Percentiles rank a stretch among this genome's conserved stretches.
Evolutionary conservation across 2,888 invertebrate genomes (phyloP).

Genomic region (Liodrosophila aerea): DNA sequence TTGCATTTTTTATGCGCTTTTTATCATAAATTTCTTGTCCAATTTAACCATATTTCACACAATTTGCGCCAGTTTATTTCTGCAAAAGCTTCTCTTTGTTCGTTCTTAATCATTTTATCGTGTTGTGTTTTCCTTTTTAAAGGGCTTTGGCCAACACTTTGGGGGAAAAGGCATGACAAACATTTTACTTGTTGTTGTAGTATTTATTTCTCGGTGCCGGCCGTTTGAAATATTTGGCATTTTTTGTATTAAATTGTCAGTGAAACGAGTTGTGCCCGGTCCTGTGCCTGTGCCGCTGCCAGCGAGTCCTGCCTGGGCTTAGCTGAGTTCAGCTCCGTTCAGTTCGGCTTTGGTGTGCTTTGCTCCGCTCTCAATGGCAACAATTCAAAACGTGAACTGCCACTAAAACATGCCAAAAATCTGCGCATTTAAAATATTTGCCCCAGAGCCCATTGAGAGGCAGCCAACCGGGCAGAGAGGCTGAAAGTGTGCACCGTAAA

Average conservation of each 20-base stretch:
- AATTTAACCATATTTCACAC: too few species aligned
- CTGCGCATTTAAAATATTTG: slow-evolving; percentile 76
- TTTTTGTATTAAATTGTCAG: slow-evolving; percentile 76
- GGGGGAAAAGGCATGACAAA: too few species aligned
- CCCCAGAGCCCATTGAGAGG: slow-evolving; percentile 73
- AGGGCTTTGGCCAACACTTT: slow-evolving; percentile 42
- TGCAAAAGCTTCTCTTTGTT: too few species aligned
- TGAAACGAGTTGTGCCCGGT: slow-evolving; percentile 63
- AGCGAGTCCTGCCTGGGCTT: too few species aligned
- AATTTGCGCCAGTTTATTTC: too few species aligned
- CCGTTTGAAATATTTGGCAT: slow-evolving; percentile 67
- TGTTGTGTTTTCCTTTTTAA: slow-evolving; percentile 8
- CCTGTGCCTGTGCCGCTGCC: too few species aligned
- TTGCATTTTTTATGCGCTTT: too few species aligned
- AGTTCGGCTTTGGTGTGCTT: too few species aligned
- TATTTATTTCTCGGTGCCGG: slow-evolving; percentile 36
- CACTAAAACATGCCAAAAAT: slow-evolving; percentile 78
- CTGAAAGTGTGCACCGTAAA: slow-evolving; percentile 44
- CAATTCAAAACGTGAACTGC: slow-evolving; percentile 77
- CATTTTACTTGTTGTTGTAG: slow-evolving; percentile 25
- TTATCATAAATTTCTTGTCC: too few species aligned
- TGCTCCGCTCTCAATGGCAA: slow-evolving; percentile 51
- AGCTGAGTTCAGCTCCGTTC: too few species aligned
- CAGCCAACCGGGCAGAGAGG: slow-evolving; percentile 59
- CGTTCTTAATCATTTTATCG: slow-evolving; percentile 3